Evolutionary conservation across 2,888 invertebrate species (phyloP).

Genomic region (Eucera pruinosa): DNA sequence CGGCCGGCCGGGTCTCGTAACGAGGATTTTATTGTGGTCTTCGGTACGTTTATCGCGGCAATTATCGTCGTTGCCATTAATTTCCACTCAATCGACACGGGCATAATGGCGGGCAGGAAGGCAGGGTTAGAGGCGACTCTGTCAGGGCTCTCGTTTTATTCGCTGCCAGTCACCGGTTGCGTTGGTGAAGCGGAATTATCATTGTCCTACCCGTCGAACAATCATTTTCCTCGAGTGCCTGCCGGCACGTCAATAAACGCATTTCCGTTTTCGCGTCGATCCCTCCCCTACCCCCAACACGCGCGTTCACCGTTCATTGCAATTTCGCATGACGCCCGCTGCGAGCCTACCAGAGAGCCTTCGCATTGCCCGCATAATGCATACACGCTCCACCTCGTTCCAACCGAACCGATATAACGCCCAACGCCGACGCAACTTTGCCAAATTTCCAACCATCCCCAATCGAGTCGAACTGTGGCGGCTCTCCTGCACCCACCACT

Average conservation of each 20-base stretch:
- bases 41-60: slow-evolving; percentile 50
- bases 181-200: slow-evolving; percentile 48
- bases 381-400: neutral
- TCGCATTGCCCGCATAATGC: slow-evolving; percentile 14
- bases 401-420: slow-evolving; percentile 9
- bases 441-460: no score
- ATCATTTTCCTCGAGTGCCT: slow-evolving; percentile 57
- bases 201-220: slow-evolving; percentile 46
- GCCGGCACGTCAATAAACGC: slow-evolving; percentile 54
- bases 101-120: slow-evolving; percentile 36
- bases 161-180: slow-evolving; percentile 44
- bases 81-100: slow-evolving; percentile 54
- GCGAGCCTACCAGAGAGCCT: slow-evolving; percentile 1
- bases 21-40: slow-evolving; percentile 34
- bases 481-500: no score
- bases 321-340: slow-evolving; percentile 35
- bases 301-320: slow-evolving; percentile 40
- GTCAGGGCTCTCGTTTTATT: slow-evolving; percentile 51
- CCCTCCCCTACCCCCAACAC: slow-evolving; percentile 15
- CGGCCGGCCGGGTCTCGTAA: slow-evolving; percentile 16
- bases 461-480: no score
- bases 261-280: slow-evolving; percentile 49
- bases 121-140: slow-evolving; percentile 34
- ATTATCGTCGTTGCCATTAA: slow-evolving; percentile 58
- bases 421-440: no score